Conservation (phyloP, 2,113 vertebrate genomes). For the Megaceryle torquata region DNA sequence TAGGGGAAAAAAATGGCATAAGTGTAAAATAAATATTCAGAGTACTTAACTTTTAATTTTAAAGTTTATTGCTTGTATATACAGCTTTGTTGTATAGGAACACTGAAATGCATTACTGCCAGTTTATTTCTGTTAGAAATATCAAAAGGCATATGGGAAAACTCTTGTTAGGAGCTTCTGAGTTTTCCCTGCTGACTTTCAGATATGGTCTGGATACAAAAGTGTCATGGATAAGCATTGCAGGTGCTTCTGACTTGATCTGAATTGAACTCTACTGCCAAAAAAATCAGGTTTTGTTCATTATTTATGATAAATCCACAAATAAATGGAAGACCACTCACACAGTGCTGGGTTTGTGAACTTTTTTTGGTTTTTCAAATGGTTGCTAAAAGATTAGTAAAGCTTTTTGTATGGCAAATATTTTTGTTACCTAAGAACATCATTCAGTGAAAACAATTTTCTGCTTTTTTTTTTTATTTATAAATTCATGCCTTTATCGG, state of each 20-base stretch:
- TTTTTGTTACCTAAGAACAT: background rate
- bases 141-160: background rate
- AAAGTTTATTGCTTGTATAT: background rate
- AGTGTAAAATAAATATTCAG: background rate
- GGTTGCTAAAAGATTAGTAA: background rate
- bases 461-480: background rate
- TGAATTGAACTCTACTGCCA: background rate
- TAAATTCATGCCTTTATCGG: background rate
- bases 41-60: background rate
- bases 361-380: background rate
- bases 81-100: background rate
- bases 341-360: background rate
- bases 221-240: background rate
- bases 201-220: background rate
- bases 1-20: background rate
- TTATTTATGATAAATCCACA: background rate
- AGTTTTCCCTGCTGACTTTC: background rate
- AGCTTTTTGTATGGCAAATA: background rate
- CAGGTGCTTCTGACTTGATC: background rate
- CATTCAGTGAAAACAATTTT: background rate
- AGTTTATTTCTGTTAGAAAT: background rate
- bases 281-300: background rate
- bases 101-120: background rate
- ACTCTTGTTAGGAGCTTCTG: background rate
- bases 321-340: background rate